Percentiles rank a stretch among this genome's conserved stretches.
Conservation (phyloP, 2,797 vertebrate species). For the Sebastes oblongus region DNA sequence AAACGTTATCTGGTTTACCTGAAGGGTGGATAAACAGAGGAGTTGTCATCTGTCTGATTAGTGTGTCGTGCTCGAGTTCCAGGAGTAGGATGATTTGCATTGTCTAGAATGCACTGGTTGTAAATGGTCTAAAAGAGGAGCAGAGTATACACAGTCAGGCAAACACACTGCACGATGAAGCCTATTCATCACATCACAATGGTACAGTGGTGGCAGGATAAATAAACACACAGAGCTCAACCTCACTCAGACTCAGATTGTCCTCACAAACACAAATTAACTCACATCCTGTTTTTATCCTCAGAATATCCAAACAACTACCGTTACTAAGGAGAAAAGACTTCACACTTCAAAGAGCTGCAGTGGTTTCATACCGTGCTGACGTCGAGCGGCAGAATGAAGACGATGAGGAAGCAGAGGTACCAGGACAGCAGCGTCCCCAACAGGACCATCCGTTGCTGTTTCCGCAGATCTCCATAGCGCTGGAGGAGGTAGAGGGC, state of each 20-base stretch:
- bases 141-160: constrained; percentile 8
- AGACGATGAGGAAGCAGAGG: constrained; percentile 95
- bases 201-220: not conserved
- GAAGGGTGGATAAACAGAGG: constrained; percentile 34
- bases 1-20: constrained; percentile 54
- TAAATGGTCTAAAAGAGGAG: constrained; percentile 79
- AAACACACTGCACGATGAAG: not conserved
- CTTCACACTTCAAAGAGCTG: not conserved
- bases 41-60: constrained; percentile 40
- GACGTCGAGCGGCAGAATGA: constrained; percentile 94
- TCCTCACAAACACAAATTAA: not conserved
- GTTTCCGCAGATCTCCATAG: constrained; percentile 92
- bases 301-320: not conserved
- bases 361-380: constrained; percentile 86
- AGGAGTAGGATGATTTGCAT: constrained; percentile 9
- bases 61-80: not conserved
- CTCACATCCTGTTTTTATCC: not conserved
- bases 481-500: constrained; percentile 91
- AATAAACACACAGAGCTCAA: constrained; percentile 11
- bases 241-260: not conserved
- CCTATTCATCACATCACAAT: not conserved
- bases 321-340: not conserved
- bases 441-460: constrained; percentile 91
- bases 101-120: constrained; percentile 78
- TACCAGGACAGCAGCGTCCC: constrained; percentile 94